Conservation (phyloP, 2,113 vertebrate genomes). For the Pyrgilauda ruficollis region DNA sequence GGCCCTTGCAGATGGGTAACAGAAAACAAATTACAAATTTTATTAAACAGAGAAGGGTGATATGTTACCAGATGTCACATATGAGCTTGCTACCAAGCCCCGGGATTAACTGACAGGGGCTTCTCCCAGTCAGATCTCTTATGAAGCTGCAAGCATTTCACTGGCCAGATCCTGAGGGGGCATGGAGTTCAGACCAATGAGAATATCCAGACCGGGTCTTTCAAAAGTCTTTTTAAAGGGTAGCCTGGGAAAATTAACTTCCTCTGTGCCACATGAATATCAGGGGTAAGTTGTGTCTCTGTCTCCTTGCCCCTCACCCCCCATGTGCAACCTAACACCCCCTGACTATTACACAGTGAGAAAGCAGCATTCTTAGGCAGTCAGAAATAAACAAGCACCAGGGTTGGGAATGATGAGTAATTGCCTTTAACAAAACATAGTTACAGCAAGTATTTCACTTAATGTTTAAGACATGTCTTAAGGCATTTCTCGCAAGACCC, state of each 20-base stretch:
- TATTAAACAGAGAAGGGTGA: too few species aligned
- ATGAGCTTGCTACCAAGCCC: not conserved
- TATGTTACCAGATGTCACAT: too few species aligned
- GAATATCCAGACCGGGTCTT: not conserved
- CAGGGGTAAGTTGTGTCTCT: not conserved
- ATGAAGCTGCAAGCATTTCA: not conserved
- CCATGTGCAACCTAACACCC: not conserved
- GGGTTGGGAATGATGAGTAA: not conserved
- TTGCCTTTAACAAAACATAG: not conserved
- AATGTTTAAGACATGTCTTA: not conserved
- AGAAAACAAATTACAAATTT: too few species aligned
- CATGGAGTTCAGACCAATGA: not conserved
- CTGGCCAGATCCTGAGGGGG: not conserved
- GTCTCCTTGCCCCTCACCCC: not conserved
- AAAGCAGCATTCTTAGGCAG: not conserved
- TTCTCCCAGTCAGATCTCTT: not conserved
- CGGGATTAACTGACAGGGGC: not conserved
- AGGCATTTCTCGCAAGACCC: not conserved
- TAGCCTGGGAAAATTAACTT: not conserved
- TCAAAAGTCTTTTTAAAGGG: not conserved
- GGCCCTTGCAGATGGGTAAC: too few species aligned
- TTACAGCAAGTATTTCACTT: not conserved
- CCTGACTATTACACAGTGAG: not conserved
- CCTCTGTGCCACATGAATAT: not conserved
- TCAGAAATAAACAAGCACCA: not conserved